These are phyloP conservation scores for Glaucomys volans DNA, from an alignment of 2,113 vertebrate species.

Conservation along the genomic window DNA sequence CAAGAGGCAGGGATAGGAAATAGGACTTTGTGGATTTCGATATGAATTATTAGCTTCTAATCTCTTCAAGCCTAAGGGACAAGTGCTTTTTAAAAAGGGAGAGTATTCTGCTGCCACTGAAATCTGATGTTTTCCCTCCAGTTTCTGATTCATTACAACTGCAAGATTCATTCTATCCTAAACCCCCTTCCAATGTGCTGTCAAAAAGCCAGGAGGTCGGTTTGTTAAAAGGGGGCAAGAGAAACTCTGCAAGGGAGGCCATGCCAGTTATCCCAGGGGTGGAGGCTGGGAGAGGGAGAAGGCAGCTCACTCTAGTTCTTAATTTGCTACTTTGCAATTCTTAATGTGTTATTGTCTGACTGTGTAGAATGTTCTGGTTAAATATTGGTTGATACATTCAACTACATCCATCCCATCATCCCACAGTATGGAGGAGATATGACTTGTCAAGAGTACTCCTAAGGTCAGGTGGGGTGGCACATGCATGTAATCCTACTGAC, in stretches of 20 bases:
- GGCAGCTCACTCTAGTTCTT: neutral
- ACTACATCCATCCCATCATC: neutral
- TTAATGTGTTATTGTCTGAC: neutral
- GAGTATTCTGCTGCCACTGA: conserved; percentile 26
- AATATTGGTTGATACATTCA: neutral
- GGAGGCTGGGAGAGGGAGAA: neutral
- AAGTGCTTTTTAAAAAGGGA: conserved; percentile 48
- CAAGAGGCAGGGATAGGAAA: conserved; percentile 63
- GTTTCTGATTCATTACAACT: conserved; percentile 67
- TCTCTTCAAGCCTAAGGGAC: conserved; percentile 69
- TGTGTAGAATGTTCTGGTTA: neutral
- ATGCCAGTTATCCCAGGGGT: neutral
- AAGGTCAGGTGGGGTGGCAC: neutral
- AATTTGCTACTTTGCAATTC: neutral
- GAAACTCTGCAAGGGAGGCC: neutral
- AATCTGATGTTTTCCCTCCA: conserved; percentile 8
- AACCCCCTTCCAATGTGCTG: neutral
- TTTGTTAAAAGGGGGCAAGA: neutral
- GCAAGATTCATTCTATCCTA: conserved; percentile 41
- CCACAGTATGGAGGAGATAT: neutral
- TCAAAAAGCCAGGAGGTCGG: conserved; percentile 53
- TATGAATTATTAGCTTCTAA: conserved; percentile 78
- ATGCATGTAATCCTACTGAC: neutral
- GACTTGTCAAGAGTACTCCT: neutral
- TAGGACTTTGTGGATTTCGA: conserved; percentile 68